phyloP scores from a whole-genome alignment of 1,140 invertebrate species.

The Drusus annulatus region DNA sequence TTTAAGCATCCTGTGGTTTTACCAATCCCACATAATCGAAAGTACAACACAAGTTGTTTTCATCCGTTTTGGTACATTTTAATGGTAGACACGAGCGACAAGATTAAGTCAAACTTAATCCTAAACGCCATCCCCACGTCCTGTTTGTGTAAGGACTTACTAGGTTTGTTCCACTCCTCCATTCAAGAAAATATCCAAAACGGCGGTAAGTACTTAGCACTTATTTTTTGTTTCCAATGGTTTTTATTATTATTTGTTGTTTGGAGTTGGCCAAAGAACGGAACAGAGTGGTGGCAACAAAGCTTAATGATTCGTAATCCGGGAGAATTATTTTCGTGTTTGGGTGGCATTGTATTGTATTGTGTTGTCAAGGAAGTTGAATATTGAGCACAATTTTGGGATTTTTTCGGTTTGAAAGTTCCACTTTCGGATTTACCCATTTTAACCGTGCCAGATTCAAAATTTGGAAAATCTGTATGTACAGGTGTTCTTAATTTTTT shows the following conservation, averaged over 20 bases:
- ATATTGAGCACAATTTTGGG: background rate
- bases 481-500: too few relatives aligned
- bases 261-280: constrained; percentile 18
- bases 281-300: background rate
- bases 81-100: too few relatives aligned
- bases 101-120: background rate
- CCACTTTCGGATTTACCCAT: too few relatives aligned
- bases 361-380: constrained; percentile 3
- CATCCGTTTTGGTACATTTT: too few relatives aligned
- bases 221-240: background rate
- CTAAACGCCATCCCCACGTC: constrained; percentile 12
- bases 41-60: too few relatives aligned
- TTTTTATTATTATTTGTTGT: constrained; percentile 23
- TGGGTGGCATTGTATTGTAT: constrained; percentile 27
- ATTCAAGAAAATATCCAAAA: constrained; percentile 19
- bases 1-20: too few relatives aligned
- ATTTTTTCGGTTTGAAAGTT: too few relatives aligned
- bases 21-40: too few relatives aligned
- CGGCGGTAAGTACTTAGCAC: background rate
- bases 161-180: background rate
- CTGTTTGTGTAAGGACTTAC: constrained; percentile 23
- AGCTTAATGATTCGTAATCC: constrained; percentile 25
- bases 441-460: too few relatives aligned
- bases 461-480: too few relatives aligned
- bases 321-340: background rate